A percentile compares a stretch with the other conserved stretches of the same genome.
Evolutionary conservation across 2,797 vertebrate genomes (phyloP).

Genomic region (Sciaenops ocellatus): DNA sequence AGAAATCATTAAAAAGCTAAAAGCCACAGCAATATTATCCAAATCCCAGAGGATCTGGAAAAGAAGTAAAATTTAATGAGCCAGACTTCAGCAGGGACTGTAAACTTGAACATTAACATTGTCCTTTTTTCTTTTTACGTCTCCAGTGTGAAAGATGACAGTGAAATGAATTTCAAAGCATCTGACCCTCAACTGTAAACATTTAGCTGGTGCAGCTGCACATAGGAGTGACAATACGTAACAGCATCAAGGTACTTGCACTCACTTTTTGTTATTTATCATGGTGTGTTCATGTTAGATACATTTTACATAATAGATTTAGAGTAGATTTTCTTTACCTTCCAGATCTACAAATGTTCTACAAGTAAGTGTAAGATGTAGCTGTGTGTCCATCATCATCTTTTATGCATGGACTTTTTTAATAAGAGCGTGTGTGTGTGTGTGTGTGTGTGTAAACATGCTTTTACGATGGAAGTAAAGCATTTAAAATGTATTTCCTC

Average conservation of each 20-base stretch:
- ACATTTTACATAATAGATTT: conserved; percentile 20
- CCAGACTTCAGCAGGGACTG: background rate
- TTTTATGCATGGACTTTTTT: conserved; percentile 18
- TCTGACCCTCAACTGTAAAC: conserved; percentile 48
- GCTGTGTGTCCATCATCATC: conserved; percentile 2
- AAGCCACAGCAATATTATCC: background rate
- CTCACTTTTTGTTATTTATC: conserved; percentile 7
- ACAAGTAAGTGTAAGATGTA: conserved; percentile 35
- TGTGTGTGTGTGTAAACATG: conserved; percentile 6
- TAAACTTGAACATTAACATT: background rate
- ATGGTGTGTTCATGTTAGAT: conserved; percentile 8
- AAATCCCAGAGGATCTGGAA: background rate
- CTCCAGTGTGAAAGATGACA: conserved; percentile 62
- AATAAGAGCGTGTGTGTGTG: background rate
- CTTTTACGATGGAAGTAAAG: background rate
- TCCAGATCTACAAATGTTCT: conserved; percentile 45
- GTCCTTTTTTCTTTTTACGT: conserved; percentile 17
- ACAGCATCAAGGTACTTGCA: conserved; percentile 58
- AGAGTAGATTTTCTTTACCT: conserved; percentile 37
- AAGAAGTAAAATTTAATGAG: background rate
- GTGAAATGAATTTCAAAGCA: conserved; percentile 48
- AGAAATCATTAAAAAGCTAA: conserved; percentile 24
- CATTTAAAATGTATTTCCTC: conserved; percentile 24
- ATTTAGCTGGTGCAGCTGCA: conserved; percentile 44
- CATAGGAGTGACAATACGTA: conserved; percentile 16